phyloP scores from a whole-genome alignment of 2,113 vertebrate genomes.

The Hemibagrus wyckioides region DNA sequence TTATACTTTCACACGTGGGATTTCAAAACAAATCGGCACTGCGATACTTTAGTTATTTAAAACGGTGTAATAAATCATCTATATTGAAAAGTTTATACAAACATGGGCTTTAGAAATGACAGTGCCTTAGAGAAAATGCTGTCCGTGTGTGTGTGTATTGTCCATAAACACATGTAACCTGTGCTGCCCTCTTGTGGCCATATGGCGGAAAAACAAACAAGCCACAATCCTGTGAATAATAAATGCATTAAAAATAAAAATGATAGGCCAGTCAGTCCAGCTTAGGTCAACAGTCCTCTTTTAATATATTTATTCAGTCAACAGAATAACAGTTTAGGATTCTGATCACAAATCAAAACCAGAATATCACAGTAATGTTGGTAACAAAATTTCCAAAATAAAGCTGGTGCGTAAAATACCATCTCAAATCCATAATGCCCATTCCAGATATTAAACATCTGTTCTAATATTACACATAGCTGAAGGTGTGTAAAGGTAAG shows the following conservation, averaged over 20 bases:
- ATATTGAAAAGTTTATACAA: background rate
- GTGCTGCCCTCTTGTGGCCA: slow-evolving; percentile 55
- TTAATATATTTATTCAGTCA: slow-evolving; percentile 53
- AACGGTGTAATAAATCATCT: background rate
- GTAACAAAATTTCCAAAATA: slow-evolving; percentile 37
- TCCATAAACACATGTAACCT: background rate
- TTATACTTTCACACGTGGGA: background rate
- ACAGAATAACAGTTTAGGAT: slow-evolving; percentile 37
- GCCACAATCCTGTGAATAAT: background rate
- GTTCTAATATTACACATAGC: background rate
- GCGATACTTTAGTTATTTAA: background rate
- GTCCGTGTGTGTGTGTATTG: too few relatives aligned
- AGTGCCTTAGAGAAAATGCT: background rate
- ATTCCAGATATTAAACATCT: slow-evolving; percentile 17
- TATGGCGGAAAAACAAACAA: background rate
- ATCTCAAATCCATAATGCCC: slow-evolving; percentile 22
- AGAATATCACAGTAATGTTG: slow-evolving; percentile 61
- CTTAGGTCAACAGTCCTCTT: slow-evolving; percentile 56
- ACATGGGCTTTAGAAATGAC: background rate
- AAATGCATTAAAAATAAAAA: slow-evolving; percentile 21
- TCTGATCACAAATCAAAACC: slow-evolving; percentile 40
- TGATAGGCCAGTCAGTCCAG: background rate
- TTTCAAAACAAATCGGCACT: background rate
- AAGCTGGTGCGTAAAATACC: slow-evolving; percentile 34
- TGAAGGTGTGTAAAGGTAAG: slow-evolving; percentile 21